Evolutionary conservation across 2,888 invertebrate genomes (phyloP).

Genomic region (Acleris cristana): DNA sequence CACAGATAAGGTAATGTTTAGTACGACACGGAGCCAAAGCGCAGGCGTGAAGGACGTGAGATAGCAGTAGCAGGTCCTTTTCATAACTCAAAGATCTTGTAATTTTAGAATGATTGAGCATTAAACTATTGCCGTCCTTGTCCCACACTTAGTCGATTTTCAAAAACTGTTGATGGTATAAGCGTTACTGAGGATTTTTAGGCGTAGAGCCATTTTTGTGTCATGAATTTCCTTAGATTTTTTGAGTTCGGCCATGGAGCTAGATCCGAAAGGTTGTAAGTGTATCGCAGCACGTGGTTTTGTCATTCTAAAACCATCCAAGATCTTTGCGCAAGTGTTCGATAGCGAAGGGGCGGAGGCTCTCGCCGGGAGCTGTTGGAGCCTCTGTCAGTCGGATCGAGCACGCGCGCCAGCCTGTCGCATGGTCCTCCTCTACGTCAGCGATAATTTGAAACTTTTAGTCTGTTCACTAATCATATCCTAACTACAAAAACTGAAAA

Average conservation of each 20-base stretch:
- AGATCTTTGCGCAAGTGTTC: constrained; percentile 76
- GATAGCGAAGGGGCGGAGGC: constrained; percentile 81
- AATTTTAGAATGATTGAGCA: constrained; percentile 19
- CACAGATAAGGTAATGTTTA: constrained; percentile 31
- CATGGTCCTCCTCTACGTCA: constrained; percentile 55
- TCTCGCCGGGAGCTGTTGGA: constrained; percentile 81
- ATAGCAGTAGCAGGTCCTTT: constrained; percentile 20
- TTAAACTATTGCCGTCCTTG: constrained; percentile 32
- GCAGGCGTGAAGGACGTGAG: constrained; percentile 12
- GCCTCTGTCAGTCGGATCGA: constrained; percentile 80
- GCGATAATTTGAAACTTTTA: constrained; percentile 73
- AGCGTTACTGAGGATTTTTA: not conserved
- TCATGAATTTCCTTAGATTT: not conserved
- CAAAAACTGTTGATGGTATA: constrained; percentile 5
- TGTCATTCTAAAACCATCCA: constrained; percentile 55
- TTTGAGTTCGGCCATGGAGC: not conserved
- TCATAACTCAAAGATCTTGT: constrained; percentile 24
- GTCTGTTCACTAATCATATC: constrained; percentile 67
- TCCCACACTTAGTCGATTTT: constrained; percentile 19
- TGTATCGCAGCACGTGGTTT: constrained; percentile 25
- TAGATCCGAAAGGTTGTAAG: constrained; percentile 20
- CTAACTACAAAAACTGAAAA: constrained; percentile 50
- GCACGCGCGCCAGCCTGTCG: constrained; percentile 67
- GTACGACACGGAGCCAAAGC: constrained; percentile 14
- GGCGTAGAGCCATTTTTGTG: constrained; percentile 27